Conservation (phyloP, 2,888 invertebrate species). For the Mesorhabditis belari region DNA sequence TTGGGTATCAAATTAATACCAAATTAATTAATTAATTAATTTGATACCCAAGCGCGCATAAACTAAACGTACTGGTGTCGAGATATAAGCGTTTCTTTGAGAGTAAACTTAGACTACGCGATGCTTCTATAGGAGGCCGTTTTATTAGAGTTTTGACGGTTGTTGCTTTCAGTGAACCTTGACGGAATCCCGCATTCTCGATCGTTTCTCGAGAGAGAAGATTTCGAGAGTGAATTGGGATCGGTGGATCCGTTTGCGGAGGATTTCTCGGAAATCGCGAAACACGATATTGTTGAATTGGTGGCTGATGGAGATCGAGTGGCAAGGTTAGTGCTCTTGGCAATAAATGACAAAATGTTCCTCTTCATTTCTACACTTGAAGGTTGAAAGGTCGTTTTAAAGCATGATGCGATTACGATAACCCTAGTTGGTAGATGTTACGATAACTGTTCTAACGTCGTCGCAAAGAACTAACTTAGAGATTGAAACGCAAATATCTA, state of each 20-base stretch:
- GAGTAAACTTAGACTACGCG: too few species aligned
- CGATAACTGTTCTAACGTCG: too few species aligned
- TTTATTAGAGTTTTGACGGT: background rate
- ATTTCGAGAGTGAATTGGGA: constrained; percentile 33
- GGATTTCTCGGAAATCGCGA: constrained; percentile 64
- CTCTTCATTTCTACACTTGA: background rate
- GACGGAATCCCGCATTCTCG: constrained; percentile 19
- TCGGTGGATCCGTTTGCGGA: constrained; percentile 33
- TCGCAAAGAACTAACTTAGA: background rate
- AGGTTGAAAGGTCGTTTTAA: background rate
- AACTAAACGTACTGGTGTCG: too few species aligned
- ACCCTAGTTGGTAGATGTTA: too few species aligned
- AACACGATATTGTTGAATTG: constrained; percentile 74
- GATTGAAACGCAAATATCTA: background rate
- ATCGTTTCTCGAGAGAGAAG: constrained; percentile 33
- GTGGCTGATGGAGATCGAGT: constrained; percentile 59
- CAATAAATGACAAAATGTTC: background rate
- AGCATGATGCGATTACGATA: too few species aligned
- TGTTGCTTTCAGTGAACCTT: constrained; percentile 7
- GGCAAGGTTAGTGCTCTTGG: constrained; percentile 36
- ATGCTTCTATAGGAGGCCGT: too few species aligned
- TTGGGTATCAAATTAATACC: too few species aligned
- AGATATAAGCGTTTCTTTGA: too few species aligned
- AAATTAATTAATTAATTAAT: too few species aligned
- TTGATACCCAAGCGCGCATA: too few species aligned